Evolutionary conservation across 2,888 invertebrate species (phyloP).

Genomic region (Agonopterix arenella): DNA sequence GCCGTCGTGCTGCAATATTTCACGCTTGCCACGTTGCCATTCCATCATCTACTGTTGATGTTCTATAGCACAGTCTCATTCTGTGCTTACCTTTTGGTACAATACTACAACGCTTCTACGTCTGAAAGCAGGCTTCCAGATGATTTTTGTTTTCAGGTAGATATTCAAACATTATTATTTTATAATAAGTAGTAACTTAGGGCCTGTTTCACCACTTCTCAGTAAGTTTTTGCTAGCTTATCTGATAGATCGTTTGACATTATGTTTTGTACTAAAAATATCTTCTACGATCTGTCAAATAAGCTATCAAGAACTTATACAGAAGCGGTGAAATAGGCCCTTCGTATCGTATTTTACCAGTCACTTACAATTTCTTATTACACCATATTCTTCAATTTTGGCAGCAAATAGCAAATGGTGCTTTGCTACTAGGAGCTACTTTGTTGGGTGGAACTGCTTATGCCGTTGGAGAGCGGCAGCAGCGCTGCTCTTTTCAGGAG

Average conservation of each 20-base stretch:
- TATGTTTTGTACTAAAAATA: background rate
- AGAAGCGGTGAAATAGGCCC: too few relatives aligned
- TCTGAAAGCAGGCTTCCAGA: conserved; percentile 45
- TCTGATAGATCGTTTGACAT: too few relatives aligned
- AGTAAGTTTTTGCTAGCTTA: too few relatives aligned
- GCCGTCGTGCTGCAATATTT: conserved; percentile 84
- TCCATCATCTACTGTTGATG: conserved; percentile 56
- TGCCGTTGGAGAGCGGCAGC: conserved; percentile 89
- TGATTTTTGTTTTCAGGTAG: conserved; percentile 59
- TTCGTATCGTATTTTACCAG: too few relatives aligned
- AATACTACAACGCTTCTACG: conserved; percentile 50
- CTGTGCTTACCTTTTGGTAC: conserved; percentile 46
- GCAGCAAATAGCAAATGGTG: conserved; percentile 84
- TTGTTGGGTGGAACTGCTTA: conserved; percentile 79
- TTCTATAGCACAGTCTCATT: conserved; percentile 48
- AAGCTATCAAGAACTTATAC: too few relatives aligned
- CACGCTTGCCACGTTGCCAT: conserved; percentile 84
- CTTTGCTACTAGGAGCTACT: conserved; percentile 83
- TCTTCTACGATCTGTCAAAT: too few relatives aligned
- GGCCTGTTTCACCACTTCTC: too few relatives aligned
- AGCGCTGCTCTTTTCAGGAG: conserved; percentile 91
- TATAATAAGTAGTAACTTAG: too few relatives aligned
- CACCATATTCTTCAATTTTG: conserved; percentile 2
- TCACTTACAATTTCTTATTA: background rate
- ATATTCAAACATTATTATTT: background rate